Conservation (phyloP, 53 echinoderm and acorn worm genomes). For the Astropecten irregularis region DNA sequence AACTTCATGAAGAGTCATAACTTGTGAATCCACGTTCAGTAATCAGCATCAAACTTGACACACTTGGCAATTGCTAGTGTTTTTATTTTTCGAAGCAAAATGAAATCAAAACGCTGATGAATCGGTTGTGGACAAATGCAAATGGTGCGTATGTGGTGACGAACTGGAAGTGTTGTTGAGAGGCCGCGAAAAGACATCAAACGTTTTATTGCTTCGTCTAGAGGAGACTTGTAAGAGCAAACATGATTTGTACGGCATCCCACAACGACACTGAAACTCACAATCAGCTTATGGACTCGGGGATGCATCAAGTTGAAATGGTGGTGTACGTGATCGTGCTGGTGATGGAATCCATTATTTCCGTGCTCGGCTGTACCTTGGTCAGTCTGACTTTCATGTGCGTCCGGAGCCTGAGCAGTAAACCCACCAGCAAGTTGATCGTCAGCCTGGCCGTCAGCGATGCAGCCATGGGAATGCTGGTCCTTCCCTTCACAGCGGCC, state of each 20-base stretch:
- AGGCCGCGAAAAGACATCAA: no score
- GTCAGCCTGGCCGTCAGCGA: slow-evolving; percentile 43
- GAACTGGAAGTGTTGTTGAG: no score
- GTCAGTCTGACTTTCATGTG: slow-evolving; percentile 29
- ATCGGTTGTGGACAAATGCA: no score
- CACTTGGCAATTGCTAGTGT: no score
- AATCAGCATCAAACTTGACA: no score
- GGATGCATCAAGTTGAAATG: neutral
- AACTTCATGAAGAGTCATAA: no score
- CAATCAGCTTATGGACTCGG: neutral
- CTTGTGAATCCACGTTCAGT: no score
- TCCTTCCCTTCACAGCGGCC: slow-evolving; percentile 25
- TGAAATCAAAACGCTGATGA: no score
- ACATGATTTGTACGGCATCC: neutral
- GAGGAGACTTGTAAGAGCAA: neutral
- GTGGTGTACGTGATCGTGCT: slow-evolving; percentile 15
- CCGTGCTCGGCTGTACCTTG: neutral
- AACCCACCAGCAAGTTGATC: slow-evolving; percentile 36
- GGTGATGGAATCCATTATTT: slow-evolving; percentile 13
- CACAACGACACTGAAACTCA: neutral
- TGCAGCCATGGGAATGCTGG: slow-evolving; percentile 31
- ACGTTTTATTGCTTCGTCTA: no score
- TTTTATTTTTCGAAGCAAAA: no score
- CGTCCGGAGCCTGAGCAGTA: neutral
- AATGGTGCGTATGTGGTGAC: no score